Base-by-base conservation (phyloP, 2,797 vertebrate species). In the Esox masquinongy region DNA sequence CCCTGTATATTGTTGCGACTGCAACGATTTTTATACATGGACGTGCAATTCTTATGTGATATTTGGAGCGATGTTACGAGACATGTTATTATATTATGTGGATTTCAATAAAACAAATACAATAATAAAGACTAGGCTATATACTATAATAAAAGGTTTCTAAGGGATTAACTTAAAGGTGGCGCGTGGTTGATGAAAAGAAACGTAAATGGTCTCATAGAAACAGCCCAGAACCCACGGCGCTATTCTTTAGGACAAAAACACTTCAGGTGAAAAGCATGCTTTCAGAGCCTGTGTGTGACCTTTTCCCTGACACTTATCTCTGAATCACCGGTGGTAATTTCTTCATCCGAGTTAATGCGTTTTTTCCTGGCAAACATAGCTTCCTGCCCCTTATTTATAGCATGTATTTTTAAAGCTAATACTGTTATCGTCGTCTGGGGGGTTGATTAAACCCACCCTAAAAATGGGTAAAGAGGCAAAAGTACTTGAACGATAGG, bases 181-280 rank as follows among this genome's bases (percentile, higher is more conserved):
- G 17, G 50, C 50, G 19, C 8, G 17, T 14, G 29, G n/a, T 14
- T 50, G 64, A 19, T 53, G 24, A 61, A 84, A 56, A 22, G 73
- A n/a, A 88, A 71, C 87, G 89, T 85, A 81, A 88, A 89, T 2
- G 1, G 79, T 70, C 79, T 77, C 24, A 72, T 47, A 81, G 79
- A 77, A 79, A 80, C 17, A 49, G 31, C 24, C 51, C 53, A 72
- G 64, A 63, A 68, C 67, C 70, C 47, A 71, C 77, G 72, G 61
- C 53, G 1, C 11, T 29, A 79, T 3, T 49, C 82, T 16, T 36
- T 69, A 12, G 50, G 16, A 51, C 82, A 75, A 43, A 75, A 67
- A 72, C 11, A 80, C 86, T 83, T 73, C 47, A 81, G 83, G 82
- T 11, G 76, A 56, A 83, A 77, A 82, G 79, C 75, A 72, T 74